These are phyloP conservation scores for Linurgus olivaceus DNA, from an alignment of 2,797 vertebrate species.

Conservation along the genomic window DNA sequence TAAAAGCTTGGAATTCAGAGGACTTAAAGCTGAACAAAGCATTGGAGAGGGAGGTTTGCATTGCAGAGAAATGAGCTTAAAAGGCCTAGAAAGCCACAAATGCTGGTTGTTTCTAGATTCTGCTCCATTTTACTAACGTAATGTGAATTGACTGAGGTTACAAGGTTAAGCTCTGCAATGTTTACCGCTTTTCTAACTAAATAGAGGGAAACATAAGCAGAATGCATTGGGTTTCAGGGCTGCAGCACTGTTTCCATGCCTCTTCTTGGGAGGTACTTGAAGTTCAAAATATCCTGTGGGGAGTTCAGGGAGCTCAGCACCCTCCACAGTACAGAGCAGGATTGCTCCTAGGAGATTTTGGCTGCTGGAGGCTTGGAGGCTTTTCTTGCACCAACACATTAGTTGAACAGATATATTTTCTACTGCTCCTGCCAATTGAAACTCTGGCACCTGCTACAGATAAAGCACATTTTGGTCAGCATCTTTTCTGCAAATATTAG, in stretches of 20 bases:
- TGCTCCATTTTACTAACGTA: conserved; percentile 25
- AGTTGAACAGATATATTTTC: accelerated
- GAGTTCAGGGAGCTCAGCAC: not conserved
- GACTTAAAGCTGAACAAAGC: not conserved
- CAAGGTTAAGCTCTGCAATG: conserved; percentile 53
- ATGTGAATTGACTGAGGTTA: conserved; percentile 51
- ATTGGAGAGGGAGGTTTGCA: not conserved
- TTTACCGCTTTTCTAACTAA: conserved; percentile 42
- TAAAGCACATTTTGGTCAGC: not conserved
- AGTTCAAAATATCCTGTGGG: not conserved
- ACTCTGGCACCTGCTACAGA: not conserved
- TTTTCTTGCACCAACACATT: not conserved
- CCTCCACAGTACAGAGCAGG: not conserved
- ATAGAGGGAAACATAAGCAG: not conserved
- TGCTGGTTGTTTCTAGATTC: conserved; percentile 31
- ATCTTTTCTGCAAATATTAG: not conserved
- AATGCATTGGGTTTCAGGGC: not conserved
- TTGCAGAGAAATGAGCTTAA: conserved; percentile 25
- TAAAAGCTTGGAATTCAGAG: conserved; percentile 44
- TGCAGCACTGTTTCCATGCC: not conserved
- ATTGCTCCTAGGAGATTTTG: not conserved
- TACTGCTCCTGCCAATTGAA: not conserved
- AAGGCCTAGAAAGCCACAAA: conserved; percentile 42
- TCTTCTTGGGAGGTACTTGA: conserved; percentile 32
- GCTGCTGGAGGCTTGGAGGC: not conserved